phyloP scores from a whole-genome alignment of 2,888 invertebrate species.

The Cheiracanthium punctorium region DNA sequence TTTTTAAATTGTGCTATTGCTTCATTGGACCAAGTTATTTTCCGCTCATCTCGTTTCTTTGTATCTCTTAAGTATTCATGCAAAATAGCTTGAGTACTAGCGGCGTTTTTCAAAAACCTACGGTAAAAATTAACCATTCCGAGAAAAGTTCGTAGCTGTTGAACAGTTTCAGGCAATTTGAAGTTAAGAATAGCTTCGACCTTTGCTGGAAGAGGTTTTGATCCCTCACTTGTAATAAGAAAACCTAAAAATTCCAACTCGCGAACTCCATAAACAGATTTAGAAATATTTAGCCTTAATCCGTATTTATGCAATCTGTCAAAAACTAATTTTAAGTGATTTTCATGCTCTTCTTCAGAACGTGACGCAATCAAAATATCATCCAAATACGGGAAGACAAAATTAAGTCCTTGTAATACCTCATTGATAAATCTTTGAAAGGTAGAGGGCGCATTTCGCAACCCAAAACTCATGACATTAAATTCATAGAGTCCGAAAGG shows the following conservation, averaged over 20 bases:
- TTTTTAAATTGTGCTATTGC: background rate
- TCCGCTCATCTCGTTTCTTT: background rate
- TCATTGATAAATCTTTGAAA: too few species aligned
- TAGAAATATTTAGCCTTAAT: background rate
- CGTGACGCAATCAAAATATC: too few species aligned
- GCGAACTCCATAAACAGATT: background rate
- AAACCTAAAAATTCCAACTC: background rate
- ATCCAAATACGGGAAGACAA: too few species aligned
- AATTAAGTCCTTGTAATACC: too few species aligned
- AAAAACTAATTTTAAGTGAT: too few species aligned
- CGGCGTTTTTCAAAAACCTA: background rate
- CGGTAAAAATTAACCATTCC: background rate
- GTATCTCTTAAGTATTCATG: background rate
- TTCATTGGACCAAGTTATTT: background rate
- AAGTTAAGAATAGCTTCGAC: background rate
- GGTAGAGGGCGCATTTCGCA: too few species aligned
- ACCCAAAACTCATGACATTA: too few species aligned
- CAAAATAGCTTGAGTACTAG: background rate
- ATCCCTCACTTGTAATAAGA: background rate
- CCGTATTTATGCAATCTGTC: too few species aligned
- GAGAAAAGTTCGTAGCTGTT: background rate
- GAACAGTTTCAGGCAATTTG: background rate
- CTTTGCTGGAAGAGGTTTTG: background rate
- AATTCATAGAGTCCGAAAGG: too few species aligned
- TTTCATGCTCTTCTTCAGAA: too few species aligned